Evolutionary conservation across 1,140 invertebrate genomes (phyloP).

Genomic region (Phenacoccus solenopsis): DNA sequence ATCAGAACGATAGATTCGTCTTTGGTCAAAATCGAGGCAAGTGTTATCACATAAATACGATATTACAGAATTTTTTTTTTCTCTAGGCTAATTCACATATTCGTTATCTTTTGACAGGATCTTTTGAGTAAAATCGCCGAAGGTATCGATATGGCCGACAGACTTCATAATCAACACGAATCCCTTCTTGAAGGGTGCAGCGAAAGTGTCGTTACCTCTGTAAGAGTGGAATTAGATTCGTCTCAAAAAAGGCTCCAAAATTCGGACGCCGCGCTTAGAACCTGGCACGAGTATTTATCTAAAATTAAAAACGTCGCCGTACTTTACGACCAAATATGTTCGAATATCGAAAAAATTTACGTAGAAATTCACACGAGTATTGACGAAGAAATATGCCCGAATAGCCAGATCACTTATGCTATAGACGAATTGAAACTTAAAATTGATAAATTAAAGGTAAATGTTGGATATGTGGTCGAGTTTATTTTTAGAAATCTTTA

Average conservation of each 20-base stretch:
- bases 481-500: no score
- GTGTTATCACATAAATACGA: constrained; percentile 9
- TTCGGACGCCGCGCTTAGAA: constrained; percentile 61
- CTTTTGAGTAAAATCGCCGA: constrained; percentile 51
- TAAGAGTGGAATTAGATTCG: constrained; percentile 65
- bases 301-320: constrained; percentile 17
- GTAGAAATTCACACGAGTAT: constrained; percentile 2
- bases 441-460: background rate
- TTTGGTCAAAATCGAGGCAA: constrained; percentile 43
- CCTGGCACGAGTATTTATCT: constrained; percentile 45
- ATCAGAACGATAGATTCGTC: constrained; percentile 57
- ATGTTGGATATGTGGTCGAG: no score
- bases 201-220: constrained; percentile 55
- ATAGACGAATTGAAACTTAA: background rate
- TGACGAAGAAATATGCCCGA: background rate
- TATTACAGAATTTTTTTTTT: background rate
- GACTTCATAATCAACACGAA: constrained; percentile 50
- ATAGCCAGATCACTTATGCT: background rate
- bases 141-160: constrained; percentile 49
- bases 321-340: background rate
- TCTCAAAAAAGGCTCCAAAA: constrained; percentile 60
- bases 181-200: constrained; percentile 58
- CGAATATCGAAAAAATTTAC: constrained; percentile 17
- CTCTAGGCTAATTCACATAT: constrained; percentile 5
- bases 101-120: constrained; percentile 33